Base-by-base conservation (phyloP, 2,888 invertebrate species). In the Eubasilissa splendida region DNA sequence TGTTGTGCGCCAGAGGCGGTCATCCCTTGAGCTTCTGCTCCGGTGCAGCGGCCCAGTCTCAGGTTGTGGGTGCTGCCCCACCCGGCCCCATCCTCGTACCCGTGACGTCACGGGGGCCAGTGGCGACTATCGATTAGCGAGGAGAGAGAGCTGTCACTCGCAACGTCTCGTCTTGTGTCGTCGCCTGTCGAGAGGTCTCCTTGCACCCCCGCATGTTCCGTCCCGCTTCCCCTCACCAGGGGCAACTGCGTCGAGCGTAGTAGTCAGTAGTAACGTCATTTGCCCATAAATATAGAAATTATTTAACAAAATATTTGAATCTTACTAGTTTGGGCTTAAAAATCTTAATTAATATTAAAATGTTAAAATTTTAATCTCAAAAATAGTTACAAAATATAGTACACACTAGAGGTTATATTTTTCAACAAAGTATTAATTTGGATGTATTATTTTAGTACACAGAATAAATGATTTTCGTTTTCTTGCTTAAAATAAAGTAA, bases 111-210 rank as follows among this genome's bases (percentile, higher is more conserved):
- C 80, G 22, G 68, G 77, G 82, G 82, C 77, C 82, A 76, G 82
- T 76, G 70, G 70, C 70, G 50, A 53, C 82, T 83, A 83, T 83
- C 83, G 83, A 83, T 83, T 81, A 79, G 83, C 50, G 73, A 31
- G 77, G 53, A 63, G 78, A 58, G 79, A 73, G 79, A 60, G 73
- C 86, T 87, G 87, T 87, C 87, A 86, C 85, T 86, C 85, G 85
- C 84, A 85, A 84, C 85, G 86, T 86, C 86, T 86, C 85, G 86
- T 86, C 85, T 86, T 85, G 85, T 86, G 85, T 86, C 85, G 86
- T 85, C 84, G 84, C 84, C 84, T 85, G 85, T 85, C 85, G 85
- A 85, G 85, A 84, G 12, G 31, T 42, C 52, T 60, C 58, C 73
- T 14, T 9, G n/a, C 56, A 56, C 58, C 50, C 66, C 58, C n/a